Evolutionary conservation across 2,888 invertebrate genomes (phyloP).

Genomic region (Lasiommata megera): DNA sequence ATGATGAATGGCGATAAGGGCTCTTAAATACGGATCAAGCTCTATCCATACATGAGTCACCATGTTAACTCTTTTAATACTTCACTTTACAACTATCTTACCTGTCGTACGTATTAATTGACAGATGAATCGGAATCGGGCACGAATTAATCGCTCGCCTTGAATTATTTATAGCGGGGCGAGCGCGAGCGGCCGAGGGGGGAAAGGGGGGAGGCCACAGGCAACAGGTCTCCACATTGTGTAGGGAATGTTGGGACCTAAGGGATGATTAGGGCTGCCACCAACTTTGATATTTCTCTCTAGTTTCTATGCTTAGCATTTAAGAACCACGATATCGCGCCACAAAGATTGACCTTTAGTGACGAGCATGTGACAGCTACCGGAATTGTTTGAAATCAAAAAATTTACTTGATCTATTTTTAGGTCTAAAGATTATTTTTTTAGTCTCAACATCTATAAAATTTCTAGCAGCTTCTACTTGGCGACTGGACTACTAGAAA

Average conservation of each 20-base stretch:
- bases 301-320: too few species aligned
- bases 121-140: conserved; percentile 73
- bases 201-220: conserved; percentile 30
- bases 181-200: conserved; percentile 38
- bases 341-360: too few species aligned
- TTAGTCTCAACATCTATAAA: too few species aligned
- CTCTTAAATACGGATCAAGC: neutral
- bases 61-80: conserved; percentile 27
- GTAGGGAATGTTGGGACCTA: conserved; percentile 47
- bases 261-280: conserved; percentile 35
- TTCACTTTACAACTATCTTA: conserved; percentile 12
- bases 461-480: too few species aligned
- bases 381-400: too few species aligned
- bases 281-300: neutral
- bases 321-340: too few species aligned
- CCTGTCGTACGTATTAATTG: conserved; percentile 60
- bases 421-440: too few species aligned
- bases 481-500: too few species aligned
- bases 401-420: too few species aligned
- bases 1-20: neutral
- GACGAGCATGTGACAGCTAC: too few species aligned
- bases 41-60: neutral
- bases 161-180: conserved; percentile 75
- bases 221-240: conserved; percentile 48
- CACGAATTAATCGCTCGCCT: conserved; percentile 72